Evolutionary conservation across 2,113 vertebrate genomes (phyloP), one percentile per base, ranked within the genome.

Genomic region (Conger conger): DNA sequence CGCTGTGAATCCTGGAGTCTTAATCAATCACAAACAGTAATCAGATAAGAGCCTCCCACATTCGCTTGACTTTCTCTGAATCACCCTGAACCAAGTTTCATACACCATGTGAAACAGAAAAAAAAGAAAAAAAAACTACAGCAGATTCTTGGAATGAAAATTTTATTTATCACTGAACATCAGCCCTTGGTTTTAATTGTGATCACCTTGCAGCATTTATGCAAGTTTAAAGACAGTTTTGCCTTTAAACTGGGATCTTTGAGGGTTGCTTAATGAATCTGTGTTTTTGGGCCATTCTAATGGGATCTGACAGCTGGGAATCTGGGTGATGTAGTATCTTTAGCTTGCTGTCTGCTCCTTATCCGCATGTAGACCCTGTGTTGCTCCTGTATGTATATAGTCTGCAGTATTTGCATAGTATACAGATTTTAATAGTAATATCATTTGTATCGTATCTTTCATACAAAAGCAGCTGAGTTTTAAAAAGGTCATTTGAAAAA

Each of bases 181-280:
- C 76, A 88, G 53, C 73, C 42, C 76, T 50, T 87, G 82, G 84
- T 84, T 82, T 80, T 36, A 82, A n/a, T n/a, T n/a, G n/a, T n/a
- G 38, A 54, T 81, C 82, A 45, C 35, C 40, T 36, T n/a, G 36
- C 68, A 40, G 35, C 81, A 85, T 85, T 80, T 50, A 84, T 86
- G 63, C 82, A 35, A 78, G 78, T 83, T 78, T 82, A 45, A 80
- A 78, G n/a, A 27, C 76, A 37, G 82, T 82, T 76, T 33, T 82
- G 80, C 45, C 45, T 13, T 50, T 7, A 50, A 50, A 50, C 11
- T 50, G 11, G 45, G 7, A 50, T 87, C 40, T 68, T 33, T 76
- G 37, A 81, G 50, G 54, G n/a, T 37, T 18, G 50, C 16, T 42
- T 63, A 81, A 33, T 73, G 7, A 1, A 33, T 82, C 17, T 13